phyloP scores from a whole-genome alignment of 2,888 invertebrate genomes.

The Heliconius sara region DNA sequence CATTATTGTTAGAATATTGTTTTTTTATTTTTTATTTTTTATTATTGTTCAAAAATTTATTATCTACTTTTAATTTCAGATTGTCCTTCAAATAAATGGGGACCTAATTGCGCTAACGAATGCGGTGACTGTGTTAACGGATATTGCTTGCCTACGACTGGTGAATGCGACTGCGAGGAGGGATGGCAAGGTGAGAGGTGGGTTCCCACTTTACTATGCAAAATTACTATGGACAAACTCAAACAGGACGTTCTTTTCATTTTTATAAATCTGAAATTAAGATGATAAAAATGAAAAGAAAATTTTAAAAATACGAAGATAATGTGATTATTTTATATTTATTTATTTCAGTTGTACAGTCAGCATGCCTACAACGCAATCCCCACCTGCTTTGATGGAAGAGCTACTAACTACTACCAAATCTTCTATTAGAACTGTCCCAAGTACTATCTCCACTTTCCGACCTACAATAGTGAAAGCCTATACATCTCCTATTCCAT shows the following conservation, averaged over 20 bases:
- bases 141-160: conserved; percentile 86
- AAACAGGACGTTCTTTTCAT: not conserved
- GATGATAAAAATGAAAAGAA: not conserved
- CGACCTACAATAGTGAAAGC: conserved; percentile 51
- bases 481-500: conserved; percentile 34
- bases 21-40: too few species aligned
- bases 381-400: conserved; percentile 62
- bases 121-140: conserved; percentile 85
- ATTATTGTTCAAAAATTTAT: not conserved
- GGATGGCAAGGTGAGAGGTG: conserved; percentile 89
- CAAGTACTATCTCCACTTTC: conserved; percentile 56
- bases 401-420: conserved; percentile 71
- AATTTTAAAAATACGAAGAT: not conserved
- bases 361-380: conserved; percentile 65
- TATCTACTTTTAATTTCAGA: conserved; percentile 71
- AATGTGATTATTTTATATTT: not conserved
- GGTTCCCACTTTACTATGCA: conserved; percentile 65
- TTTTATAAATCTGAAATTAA: not conserved
- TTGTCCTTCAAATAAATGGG: conserved; percentile 89
- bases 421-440: conserved; percentile 54
- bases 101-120: conserved; percentile 87
- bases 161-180: conserved; percentile 86
- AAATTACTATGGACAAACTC: too few species aligned
- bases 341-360: conserved; percentile 72
- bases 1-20: too few species aligned